Evolutionary conservation across 2,113 vertebrate genomes (phyloP).

Genomic region (Perca schrenkii): DNA sequence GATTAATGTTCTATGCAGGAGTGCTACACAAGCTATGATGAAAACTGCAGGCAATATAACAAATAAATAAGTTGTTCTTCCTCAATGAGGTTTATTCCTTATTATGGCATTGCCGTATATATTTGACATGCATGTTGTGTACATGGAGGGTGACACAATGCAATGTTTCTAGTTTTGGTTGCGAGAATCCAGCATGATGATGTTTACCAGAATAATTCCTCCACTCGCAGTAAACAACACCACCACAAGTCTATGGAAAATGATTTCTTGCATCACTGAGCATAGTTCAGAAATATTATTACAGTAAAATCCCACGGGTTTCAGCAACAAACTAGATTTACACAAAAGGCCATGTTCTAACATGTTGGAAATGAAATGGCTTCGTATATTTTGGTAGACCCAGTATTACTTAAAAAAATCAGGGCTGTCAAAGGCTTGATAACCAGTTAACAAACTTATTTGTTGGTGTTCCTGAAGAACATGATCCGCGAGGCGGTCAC

Average conservation of each 20-base stretch:
- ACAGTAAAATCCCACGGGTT: slow-evolving; percentile 11
- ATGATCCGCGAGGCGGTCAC: too few relatives aligned
- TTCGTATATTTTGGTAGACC: neutral
- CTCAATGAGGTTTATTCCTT: too few relatives aligned
- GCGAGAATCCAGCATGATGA: neutral
- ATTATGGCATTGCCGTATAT: too few relatives aligned
- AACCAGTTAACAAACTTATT: too few relatives aligned
- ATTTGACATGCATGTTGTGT: neutral
- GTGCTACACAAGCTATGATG: neutral
- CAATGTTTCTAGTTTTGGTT: neutral
- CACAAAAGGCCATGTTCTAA: neutral
- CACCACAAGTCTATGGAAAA: slow-evolving; percentile 6
- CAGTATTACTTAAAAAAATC: neutral
- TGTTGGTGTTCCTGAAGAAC: too few relatives aligned
- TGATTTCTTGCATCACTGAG: slow-evolving; percentile 35
- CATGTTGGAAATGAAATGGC: neutral
- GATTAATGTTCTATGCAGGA: neutral
- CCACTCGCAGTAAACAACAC: neutral
- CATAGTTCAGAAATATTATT: slow-evolving; percentile 14
- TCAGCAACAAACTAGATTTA: slow-evolving; percentile 1
- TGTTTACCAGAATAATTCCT: neutral
- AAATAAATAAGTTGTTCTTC: neutral
- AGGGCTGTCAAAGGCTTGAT: too few relatives aligned
- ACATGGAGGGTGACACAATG: neutral
- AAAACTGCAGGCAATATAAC: neutral